A percentile compares a stretch with the other conserved stretches of the same genome.
Evolutionary conservation across 1,140 invertebrate genomes (phyloP).

Genomic region (Heliconius hewitsoni): DNA sequence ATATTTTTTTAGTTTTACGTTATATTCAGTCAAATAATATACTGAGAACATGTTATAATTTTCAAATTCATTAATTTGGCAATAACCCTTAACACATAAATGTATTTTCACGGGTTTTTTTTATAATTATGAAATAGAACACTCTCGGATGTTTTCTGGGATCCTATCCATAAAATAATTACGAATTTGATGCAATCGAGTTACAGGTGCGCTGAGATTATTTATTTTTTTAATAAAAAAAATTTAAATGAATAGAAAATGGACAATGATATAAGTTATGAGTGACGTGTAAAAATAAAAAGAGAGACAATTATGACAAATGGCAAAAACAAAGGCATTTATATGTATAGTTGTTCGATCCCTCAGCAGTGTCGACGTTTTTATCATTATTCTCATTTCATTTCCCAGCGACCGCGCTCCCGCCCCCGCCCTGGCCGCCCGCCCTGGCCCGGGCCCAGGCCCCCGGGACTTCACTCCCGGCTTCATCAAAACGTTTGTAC

Average conservation of each 20-base stretch:
- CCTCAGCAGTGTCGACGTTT: conserved; percentile 51
- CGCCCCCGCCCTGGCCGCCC: not conserved
- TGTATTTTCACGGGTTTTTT: too few relatives aligned
- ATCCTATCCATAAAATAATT: too few relatives aligned
- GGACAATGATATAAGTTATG: not conserved
- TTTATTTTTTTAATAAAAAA: too few relatives aligned
- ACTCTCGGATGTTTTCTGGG: too few relatives aligned
- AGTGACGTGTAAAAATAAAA: not conserved
- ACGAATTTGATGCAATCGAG: too few relatives aligned
- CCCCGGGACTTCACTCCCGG: conserved; percentile 44
- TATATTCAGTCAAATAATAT: too few relatives aligned
- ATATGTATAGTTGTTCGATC: conserved; percentile 36
- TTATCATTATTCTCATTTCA: conserved; percentile 69
- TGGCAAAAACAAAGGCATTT: conserved; percentile 17
- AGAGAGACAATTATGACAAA: not conserved
- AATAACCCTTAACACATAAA: too few relatives aligned
- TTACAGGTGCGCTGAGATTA: too few relatives aligned
- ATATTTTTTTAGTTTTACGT: not conserved
- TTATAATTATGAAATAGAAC: too few relatives aligned
- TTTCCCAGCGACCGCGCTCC: conserved; percentile 34
- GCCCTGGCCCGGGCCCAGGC: conserved; percentile 29
- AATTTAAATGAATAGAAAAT: not conserved
- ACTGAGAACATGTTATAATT: too few relatives aligned
- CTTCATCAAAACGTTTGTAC: conserved; percentile 66
- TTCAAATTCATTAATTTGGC: too few relatives aligned